Percentiles rank a stretch among this genome's conserved stretches.
Conservation (phyloP, 2,797 vertebrate species). For the Setipinna tenuifilis region DNA sequence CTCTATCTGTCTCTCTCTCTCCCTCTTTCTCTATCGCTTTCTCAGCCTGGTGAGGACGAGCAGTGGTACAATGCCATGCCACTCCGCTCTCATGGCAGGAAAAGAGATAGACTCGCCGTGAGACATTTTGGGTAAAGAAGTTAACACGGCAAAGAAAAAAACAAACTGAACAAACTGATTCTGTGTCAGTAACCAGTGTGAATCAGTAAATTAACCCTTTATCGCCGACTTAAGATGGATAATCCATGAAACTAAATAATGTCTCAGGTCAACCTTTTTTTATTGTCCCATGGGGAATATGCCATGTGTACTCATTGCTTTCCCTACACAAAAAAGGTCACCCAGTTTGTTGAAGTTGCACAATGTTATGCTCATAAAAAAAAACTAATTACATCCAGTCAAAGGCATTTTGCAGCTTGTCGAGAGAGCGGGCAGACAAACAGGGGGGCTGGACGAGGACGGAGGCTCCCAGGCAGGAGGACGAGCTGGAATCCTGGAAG, state of each 20-base stretch:
- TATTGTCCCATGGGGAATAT: not conserved
- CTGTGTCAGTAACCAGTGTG: too few species aligned
- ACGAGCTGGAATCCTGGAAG: constrained; percentile 60
- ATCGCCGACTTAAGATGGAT: not conserved
- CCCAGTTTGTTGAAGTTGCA: not conserved
- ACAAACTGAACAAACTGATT: not conserved
- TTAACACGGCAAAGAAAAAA: not conserved
- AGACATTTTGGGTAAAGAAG: not conserved
- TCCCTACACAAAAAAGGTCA: not conserved
- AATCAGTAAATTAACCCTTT: not conserved
- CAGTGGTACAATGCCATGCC: constrained; percentile 46
- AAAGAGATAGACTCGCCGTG: not conserved
- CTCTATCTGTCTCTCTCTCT: constrained; percentile 31
- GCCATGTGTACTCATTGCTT: not conserved
- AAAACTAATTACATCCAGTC: not conserved
- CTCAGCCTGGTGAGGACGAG: constrained; percentile 38
- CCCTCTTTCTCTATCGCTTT: constrained; percentile 27
- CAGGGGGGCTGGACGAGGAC: not conserved
- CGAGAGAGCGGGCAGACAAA: constrained; percentile 29
- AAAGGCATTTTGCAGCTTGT: constrained; percentile 50
- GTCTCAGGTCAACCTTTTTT: not conserved
- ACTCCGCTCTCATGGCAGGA: not conserved
- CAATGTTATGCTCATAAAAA: constrained; percentile 5
- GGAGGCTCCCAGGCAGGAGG: constrained; percentile 16
- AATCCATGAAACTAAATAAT: too few species aligned